These are phyloP conservation scores for Chaetodon auriga DNA, from an alignment of 2,113 vertebrate genomes.

Conservation along the genomic window DNA sequence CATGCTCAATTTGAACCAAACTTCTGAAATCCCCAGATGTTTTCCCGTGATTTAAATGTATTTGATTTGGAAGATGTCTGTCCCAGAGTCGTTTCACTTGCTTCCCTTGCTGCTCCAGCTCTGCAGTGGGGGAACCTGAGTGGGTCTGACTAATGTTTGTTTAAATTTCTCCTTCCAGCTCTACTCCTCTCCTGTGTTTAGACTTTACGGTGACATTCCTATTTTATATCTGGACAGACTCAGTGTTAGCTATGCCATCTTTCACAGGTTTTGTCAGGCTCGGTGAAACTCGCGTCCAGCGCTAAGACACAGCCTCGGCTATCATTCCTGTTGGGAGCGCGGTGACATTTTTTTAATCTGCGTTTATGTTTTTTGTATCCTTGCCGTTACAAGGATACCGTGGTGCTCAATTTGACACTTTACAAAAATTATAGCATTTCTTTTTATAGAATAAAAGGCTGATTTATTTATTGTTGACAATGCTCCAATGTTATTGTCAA, in stretches of 20 bases:
- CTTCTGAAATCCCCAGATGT: constrained; percentile 3
- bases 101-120: constrained; percentile 16
- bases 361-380: constrained; percentile 57
- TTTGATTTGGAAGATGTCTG: constrained; percentile 31
- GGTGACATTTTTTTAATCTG: constrained; percentile 33
- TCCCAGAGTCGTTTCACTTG: constrained; percentile 27
- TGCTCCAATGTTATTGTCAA: constrained; percentile 42
- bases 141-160: constrained; percentile 68
- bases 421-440: constrained; percentile 17
- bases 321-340: constrained; percentile 18
- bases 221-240: constrained; percentile 65
- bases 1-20: constrained; percentile 19
- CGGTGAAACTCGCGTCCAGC: constrained; percentile 38
- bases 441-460: constrained; percentile 15
- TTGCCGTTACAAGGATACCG: constrained; percentile 30
- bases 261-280: constrained; percentile 56
- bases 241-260: constrained; percentile 36
- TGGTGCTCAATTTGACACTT: constrained; percentile 46
- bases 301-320: constrained; percentile 7
- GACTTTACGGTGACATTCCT: constrained; percentile 62
- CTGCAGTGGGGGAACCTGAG: constrained; percentile 10
- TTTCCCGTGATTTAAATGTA: neutral
- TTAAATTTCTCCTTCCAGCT: constrained; percentile 62
- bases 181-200: constrained; percentile 66
- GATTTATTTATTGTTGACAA: constrained; percentile 41